These are phyloP conservation scores for Rutpela maculata DNA, from an alignment of 2,888 invertebrate species.

Conservation along the genomic window DNA sequence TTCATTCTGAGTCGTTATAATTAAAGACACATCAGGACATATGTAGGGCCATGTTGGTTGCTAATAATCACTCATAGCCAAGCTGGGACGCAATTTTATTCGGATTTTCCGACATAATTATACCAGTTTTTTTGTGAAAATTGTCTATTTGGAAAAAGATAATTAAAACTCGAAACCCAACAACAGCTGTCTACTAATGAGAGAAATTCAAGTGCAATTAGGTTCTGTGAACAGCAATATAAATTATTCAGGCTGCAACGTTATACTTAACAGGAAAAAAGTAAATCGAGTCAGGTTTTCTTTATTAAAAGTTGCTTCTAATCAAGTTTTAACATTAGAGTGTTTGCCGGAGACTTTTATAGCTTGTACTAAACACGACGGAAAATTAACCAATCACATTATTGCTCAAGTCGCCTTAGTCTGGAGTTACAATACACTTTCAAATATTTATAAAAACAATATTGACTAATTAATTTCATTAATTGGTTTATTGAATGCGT, in stretches of 20 bases:
- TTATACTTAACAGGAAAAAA: constrained; percentile 21
- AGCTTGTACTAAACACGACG: background rate
- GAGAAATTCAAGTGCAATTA: constrained; percentile 36
- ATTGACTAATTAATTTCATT: too few relatives aligned
- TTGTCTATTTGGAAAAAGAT: constrained; percentile 25
- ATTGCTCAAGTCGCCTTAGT: background rate
- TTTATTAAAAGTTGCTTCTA: constrained; percentile 21
- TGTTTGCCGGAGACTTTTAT: constrained; percentile 8
- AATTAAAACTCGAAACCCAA: constrained; percentile 29
- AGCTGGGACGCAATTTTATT: constrained; percentile 38
- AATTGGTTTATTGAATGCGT: too few relatives aligned
- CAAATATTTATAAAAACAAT: too few relatives aligned
- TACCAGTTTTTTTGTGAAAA: constrained; percentile 20
- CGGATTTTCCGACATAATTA: constrained; percentile 37
- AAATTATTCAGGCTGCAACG: constrained; percentile 28
- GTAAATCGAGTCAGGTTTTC: constrained; percentile 18
- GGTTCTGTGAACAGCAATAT: constrained; percentile 21
- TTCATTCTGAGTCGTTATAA: constrained; percentile 21
- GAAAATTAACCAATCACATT: constrained; percentile 8
- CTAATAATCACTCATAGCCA: constrained; percentile 25
- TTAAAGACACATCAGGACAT: constrained; percentile 37
- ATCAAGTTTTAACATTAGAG: constrained; percentile 15
- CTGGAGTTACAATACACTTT: too few relatives aligned
- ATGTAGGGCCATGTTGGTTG: constrained; percentile 24
- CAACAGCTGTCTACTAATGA: constrained; percentile 36